Percentiles rank a stretch among this genome's conserved stretches.
phyloP scores from a whole-genome alignment of 2,113 vertebrate genomes.

The Solenodon paradoxus region DNA sequence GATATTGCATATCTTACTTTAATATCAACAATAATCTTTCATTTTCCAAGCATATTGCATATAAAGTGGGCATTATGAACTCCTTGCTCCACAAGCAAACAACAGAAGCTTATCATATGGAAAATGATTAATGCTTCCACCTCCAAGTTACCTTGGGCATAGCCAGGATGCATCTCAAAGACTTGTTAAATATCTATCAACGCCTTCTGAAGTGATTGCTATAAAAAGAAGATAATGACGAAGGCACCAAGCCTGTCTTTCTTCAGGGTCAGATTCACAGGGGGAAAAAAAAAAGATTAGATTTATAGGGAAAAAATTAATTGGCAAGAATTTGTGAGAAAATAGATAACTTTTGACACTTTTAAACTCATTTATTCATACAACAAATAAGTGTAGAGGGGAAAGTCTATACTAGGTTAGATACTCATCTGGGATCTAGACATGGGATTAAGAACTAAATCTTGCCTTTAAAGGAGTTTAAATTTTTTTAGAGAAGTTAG shows the following conservation, averaged over 20 bases:
- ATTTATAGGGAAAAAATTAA: background rate
- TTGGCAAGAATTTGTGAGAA: conserved; percentile 27
- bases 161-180: background rate
- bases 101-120: conserved; percentile 35
- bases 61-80: conserved; percentile 47
- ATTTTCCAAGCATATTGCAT: conserved; percentile 56
- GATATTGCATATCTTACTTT: conserved; percentile 16
- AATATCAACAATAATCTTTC: conserved; percentile 47
- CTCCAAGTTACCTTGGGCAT: conserved; percentile 37
- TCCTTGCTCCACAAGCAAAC: background rate
- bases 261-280: background rate
- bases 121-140: conserved; percentile 44
- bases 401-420: background rate
- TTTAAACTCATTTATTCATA: background rate
- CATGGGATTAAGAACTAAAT: background rate
- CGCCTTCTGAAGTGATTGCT: conserved; percentile 13
- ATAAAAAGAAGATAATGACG: conserved; percentile 12
- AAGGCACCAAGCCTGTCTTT: background rate
- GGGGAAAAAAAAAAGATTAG: background rate
- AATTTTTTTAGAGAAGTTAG: background rate
- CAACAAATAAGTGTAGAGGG: background rate
- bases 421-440: background rate
- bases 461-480: background rate
- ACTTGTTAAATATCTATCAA: conserved; percentile 52
- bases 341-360: background rate